These are phyloP conservation scores for Andrena hattorfiana DNA, from an alignment of 2,888 invertebrate genomes.

Conservation along the genomic window DNA sequence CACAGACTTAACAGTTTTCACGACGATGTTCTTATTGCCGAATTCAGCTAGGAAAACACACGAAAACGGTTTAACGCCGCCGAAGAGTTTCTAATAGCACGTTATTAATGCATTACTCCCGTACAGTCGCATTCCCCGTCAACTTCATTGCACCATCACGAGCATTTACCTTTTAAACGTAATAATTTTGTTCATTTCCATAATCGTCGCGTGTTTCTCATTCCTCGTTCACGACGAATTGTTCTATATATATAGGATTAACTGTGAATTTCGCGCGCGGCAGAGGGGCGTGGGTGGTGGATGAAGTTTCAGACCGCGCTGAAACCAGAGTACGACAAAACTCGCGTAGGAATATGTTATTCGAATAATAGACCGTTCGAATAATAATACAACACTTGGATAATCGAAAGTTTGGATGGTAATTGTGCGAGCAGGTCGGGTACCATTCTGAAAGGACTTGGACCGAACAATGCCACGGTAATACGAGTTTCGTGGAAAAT, in stretches of 20 bases:
- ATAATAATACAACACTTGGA: conserved; percentile 35
- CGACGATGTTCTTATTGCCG: too few species aligned
- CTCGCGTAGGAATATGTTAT: conserved; percentile 19
- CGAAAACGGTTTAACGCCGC: not conserved
- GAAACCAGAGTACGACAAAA: conserved; percentile 42
- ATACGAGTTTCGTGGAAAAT: conserved; percentile 35
- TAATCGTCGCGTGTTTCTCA: conserved; percentile 7
- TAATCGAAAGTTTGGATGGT: conserved; percentile 38
- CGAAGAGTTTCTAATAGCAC: not conserved
- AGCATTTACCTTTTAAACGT: not conserved
- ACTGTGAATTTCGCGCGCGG: conserved; percentile 6
- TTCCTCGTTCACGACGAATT: conserved; percentile 3
- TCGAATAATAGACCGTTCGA: conserved; percentile 42
- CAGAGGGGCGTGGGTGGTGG: not conserved
- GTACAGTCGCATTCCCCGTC: not conserved
- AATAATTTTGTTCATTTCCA: conserved; percentile 17
- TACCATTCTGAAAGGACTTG: conserved; percentile 29
- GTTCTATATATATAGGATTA: conserved; percentile 20
- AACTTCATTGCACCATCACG: not conserved
- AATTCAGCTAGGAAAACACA: too few species aligned
- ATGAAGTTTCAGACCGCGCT: not conserved
- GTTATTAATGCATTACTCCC: not conserved
- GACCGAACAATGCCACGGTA: conserved; percentile 35
- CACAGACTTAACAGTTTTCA: too few species aligned
- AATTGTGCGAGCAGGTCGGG: conserved; percentile 33